Conservation (phyloP, 2,113 vertebrate genomes). For the Vulpes lagopus region DNA sequence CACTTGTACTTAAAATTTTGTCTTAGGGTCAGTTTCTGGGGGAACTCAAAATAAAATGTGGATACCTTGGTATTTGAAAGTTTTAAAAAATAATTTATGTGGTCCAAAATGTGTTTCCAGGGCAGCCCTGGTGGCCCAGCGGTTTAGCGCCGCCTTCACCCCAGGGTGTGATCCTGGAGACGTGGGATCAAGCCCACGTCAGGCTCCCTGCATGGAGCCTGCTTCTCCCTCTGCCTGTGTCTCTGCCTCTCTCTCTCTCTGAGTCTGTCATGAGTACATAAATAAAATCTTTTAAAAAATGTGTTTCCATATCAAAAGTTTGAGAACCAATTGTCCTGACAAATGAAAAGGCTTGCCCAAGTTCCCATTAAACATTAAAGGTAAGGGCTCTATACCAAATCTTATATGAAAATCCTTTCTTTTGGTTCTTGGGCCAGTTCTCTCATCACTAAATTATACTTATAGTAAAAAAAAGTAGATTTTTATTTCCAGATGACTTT, state of each 20-base stretch:
- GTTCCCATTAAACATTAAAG: conserved; percentile 21
- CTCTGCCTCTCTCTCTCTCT: no score
- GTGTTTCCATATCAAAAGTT: neutral
- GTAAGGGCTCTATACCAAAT: neutral
- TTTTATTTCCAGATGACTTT: conserved; percentile 49
- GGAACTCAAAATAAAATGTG: neutral
- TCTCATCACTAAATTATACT: conserved; percentile 38
- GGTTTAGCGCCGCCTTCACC: no score
- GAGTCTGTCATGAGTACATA: no score
- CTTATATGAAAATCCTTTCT: conserved; percentile 30
- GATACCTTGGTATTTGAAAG: neutral
- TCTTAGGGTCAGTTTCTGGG: neutral
- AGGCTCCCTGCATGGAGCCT: no score
- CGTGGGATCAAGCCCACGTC: no score
- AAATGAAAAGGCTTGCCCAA: conserved; percentile 6
- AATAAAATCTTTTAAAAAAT: neutral
- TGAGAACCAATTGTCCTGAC: neutral
- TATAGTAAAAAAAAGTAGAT: neutral
- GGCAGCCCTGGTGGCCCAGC: no score
- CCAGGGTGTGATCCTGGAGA: no score
- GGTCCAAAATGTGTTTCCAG: conserved; percentile 30
- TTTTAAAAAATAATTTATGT: neutral
- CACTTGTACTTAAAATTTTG: conserved; percentile 30
- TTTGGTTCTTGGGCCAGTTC: neutral
- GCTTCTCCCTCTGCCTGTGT: no score